Base-by-base conservation (phyloP, 2,888 invertebrate species). In the Cryptophagus acutangulus region DNA sequence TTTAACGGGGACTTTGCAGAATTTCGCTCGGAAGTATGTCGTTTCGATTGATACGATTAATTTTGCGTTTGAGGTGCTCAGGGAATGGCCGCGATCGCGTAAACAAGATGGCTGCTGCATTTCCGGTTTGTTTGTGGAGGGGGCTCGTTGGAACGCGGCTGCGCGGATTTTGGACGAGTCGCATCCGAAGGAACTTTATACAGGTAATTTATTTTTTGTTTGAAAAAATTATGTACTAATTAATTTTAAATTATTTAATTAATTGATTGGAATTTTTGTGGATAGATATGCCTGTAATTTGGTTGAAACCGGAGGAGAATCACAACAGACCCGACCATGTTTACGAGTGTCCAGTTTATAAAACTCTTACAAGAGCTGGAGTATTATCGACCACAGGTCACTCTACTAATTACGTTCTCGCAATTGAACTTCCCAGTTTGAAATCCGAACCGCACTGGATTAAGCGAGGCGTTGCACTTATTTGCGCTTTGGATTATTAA, bases 1-100 rank as follows among this genome's bases (percentile, higher is more conserved):
- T 70, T 73, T 89, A 48, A 88, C 88, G 0, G 88, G 86, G 13
- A 84, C 84, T 0, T 71, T 87, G 57, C 89, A 89, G 71, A 88
- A 89, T 70, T 87, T 77, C 65, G 88, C 88, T 2, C 73, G 88
- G 51, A 85, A 82, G 61, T 78, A 84, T 57, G 73, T 81, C 16
- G 75, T 87, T 3, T 84, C 88, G 2, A 87, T 89, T 25, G 88
- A 89, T 60, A 75, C 78, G 0, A 74, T 83, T 2, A 70, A 72
- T 3, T 84, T 82, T 56, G 64, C 70, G 2, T 83, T 79, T 61
- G 70, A 80, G 80, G 71, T 78, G 1, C 52, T 78, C 10, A 33
- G 60, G 0, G 53, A 54, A 0, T 57, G 67, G 1, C 81, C 81
- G 0, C 47, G 51, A 0, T 67, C 69, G 52, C 66, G 74, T 48